Base-by-base conservation (phyloP, 2,797 vertebrate genomes). In the Oryzias dopingdopingensis region DNA sequence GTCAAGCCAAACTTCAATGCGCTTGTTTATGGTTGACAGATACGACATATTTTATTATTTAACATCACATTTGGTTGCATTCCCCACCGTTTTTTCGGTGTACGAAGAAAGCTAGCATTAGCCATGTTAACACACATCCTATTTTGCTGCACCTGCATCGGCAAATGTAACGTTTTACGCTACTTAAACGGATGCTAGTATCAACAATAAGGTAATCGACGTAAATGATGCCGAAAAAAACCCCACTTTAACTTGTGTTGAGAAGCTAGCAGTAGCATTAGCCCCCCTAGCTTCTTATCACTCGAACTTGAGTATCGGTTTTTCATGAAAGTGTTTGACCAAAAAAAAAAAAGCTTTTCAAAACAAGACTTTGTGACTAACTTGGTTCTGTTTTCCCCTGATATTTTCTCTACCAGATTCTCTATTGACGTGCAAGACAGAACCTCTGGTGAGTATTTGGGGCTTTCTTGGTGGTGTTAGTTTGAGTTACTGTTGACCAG, bases 341-440 rank as follows among this genome's bases (percentile, higher is more conserved):
- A 37, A 37, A 12, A 10, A 12, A 3, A 12, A 3, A 12, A 12
- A 12, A 37, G 10, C 10, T 37, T 37, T 37, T 4, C 32, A 37
- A 10, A 37, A 37, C 10, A 37, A 37, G 10, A 37, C 32, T 12
- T 12, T 12, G 32, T 59, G 16, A 46, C 10, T 59, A 14, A 67
- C 37, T 62, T 13, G 65, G 5, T 53, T 4, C 16, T 17, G 37
- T 41, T 59, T 41, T 15, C 26, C 26, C 5, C 26, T 6, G 6
- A 5, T 29, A 6, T 18, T 52, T 1, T 56, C 14, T 41, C 37
- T 22, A n/a, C 14, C 70, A 93, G 92, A 93, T 92, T 92, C 92
- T 69, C 85, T 92, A 81, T 87, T 93, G 83, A 88, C 92, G 71
- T 92, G 92, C 79, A 93, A 93, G 89, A 86, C 92, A 22, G 92